phyloP scores from a whole-genome alignment of 2,888 invertebrate genomes.

The Pherbina coryleti region DNA sequence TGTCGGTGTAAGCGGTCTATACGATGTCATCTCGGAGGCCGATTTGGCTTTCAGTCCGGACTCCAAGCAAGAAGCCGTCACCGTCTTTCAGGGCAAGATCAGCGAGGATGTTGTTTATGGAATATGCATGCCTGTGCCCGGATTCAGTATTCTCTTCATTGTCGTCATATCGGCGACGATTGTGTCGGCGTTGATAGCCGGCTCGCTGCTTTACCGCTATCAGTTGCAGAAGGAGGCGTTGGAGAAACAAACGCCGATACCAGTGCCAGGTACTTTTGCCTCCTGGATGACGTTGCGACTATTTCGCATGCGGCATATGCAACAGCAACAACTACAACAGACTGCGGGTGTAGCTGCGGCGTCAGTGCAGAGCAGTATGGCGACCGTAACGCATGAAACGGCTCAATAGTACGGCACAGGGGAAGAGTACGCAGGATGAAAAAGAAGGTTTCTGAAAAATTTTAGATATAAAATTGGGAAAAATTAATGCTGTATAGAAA shows the following conservation, averaged over 20 bases:
- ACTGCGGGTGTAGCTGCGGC: conserved; percentile 44
- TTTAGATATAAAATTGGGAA: background rate
- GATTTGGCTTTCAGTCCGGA: conserved; percentile 92
- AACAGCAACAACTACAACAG: conserved; percentile 58
- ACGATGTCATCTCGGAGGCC: conserved; percentile 92
- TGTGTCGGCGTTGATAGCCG: conserved; percentile 87
- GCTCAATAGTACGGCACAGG: conserved; percentile 55
- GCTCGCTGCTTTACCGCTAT: conserved; percentile 82
- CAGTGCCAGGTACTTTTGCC: conserved; percentile 76
- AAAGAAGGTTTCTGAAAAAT: background rate
- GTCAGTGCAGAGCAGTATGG: conserved; percentile 26
- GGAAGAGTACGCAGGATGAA: background rate
- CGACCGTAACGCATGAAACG: conserved; percentile 56
- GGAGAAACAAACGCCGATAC: conserved; percentile 72
- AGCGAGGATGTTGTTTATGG: conserved; percentile 92
- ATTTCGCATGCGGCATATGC: conserved; percentile 71
- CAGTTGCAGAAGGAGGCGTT: conserved; percentile 81
- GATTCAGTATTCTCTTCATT: conserved; percentile 90
- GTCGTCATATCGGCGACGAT: conserved; percentile 89
- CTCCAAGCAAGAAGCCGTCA: conserved; percentile 82
- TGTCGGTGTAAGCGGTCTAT: conserved; percentile 89
- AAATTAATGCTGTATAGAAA: background rate
- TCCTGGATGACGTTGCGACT: conserved; percentile 81
- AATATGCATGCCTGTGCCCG: conserved; percentile 90
- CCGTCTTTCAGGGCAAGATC: conserved; percentile 89